phyloP scores from a whole-genome alignment of 2,797 vertebrate species.

The Myioborus miniatus region DNA sequence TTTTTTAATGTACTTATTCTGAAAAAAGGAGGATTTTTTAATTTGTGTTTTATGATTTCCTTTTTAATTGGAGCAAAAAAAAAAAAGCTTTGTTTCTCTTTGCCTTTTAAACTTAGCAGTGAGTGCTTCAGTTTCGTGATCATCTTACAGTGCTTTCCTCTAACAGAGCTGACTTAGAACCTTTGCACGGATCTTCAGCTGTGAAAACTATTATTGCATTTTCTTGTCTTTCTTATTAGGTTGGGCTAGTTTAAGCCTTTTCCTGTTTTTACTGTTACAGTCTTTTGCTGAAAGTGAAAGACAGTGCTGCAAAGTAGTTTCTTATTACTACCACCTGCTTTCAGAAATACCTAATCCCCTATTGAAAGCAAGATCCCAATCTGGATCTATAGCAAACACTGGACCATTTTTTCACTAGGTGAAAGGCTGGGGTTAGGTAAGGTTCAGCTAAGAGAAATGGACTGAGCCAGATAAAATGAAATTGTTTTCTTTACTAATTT shows the following conservation, averaged over 20 bases:
- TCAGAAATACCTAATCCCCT: neutral
- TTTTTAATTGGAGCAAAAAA: neutral
- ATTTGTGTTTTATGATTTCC: neutral
- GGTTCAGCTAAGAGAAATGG: neutral
- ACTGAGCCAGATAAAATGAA: neutral
- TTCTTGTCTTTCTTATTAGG: neutral
- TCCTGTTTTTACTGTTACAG: neutral
- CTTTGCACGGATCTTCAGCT: neutral
- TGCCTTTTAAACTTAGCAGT: neutral
- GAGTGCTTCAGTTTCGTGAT: neutral
- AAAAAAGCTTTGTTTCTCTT: neutral
- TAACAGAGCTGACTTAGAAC: neutral
- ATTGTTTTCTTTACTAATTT: neutral
- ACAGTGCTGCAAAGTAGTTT: neutral
- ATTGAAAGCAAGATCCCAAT: neutral
- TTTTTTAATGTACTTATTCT: neutral
- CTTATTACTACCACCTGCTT: neutral
- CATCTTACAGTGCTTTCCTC: neutral
- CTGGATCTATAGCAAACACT: neutral
- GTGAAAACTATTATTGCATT: neutral
- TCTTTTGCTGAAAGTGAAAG: neutral
- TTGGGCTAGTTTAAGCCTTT: neutral
- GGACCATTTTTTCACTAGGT: neutral
- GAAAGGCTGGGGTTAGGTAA: neutral
- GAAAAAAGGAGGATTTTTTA: neutral